Evolutionary conservation across 37 sponge, comb jelly and placozoan genomes (phyloP), one percentile per base, ranked within the genome.

Genomic region (Beroe forskalii): DNA sequence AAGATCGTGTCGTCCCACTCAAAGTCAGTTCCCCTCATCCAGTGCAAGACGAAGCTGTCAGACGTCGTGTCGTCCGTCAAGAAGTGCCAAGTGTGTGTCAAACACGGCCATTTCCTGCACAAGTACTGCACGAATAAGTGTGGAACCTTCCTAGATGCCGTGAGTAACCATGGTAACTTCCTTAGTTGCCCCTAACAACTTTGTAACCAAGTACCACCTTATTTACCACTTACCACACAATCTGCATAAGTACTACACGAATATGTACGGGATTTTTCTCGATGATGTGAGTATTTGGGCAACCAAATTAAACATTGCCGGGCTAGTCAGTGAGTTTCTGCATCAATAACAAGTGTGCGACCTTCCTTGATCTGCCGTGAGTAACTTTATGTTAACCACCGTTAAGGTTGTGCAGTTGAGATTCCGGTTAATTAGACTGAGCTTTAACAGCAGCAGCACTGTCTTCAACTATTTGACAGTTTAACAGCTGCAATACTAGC

Each of bases 21-120:
- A 35, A 72, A 72, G 75, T 72, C 75, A 3, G 22, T 72, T 12
- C 75, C 75, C 12, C 1, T 30, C 9, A 4, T 14, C 3, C 40
- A 72, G 2, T 19, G 14, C 9, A 37, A 19, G 8, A 30, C 12
- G 8, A 72, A 37, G 40, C 23, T 37, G 19, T 33, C 75, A 23
- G 37, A 33, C 40, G 9, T 72, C 22, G 14, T 30, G 9, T 33
- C 75, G 38, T 4, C 37, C 38, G 40, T 72, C 22, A 35, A 37
- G 39, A 72, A 37, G 37, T 72, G 75, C 40, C 40, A 37, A 37
- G 40, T 33, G 4, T 72, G 75, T 39, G 35, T 72, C 20, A 72
- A 72, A 3, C 36, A 35, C 22, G 75, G 75, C 3, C 75, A 72
- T 20, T 72, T 72, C 40, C 75, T 72, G 4, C 75, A 72, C 75